These are phyloP conservation scores for Ryuthela nishihirai DNA, from an alignment of 2,888 invertebrate species.

Conservation along the genomic window DNA sequence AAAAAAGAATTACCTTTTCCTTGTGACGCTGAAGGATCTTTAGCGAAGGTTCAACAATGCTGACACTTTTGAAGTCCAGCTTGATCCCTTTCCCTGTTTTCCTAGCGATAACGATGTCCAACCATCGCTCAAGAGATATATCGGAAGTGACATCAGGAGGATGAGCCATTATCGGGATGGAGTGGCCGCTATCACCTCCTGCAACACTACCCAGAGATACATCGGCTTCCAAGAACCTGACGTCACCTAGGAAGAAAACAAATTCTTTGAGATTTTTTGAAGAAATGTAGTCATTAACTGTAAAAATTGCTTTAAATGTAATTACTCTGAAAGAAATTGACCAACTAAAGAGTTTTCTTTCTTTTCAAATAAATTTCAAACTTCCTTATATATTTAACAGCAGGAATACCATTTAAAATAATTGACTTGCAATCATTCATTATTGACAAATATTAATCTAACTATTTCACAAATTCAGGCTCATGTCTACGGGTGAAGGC, in stretches of 20 bases:
- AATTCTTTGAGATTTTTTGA: neutral
- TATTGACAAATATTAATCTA: too few species aligned
- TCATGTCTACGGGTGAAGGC: too few species aligned
- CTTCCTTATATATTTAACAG: too few species aligned
- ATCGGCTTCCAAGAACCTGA: slow-evolving; percentile 78
- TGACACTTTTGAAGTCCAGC: slow-evolving; percentile 78
- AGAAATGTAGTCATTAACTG: too few species aligned
- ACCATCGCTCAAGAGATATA: slow-evolving; percentile 68
- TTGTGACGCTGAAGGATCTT: slow-evolving; percentile 46
- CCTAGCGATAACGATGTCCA: slow-evolving; percentile 58
- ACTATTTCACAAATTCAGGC: too few species aligned
- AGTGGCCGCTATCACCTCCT: slow-evolving; percentile 54
- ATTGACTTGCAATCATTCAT: too few species aligned
- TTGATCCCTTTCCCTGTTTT: slow-evolving; percentile 69
- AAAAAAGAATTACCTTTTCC: slow-evolving; percentile 41
- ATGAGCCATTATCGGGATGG: slow-evolving; percentile 79
- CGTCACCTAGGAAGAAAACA: slow-evolving; percentile 1
- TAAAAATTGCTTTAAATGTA: too few species aligned
- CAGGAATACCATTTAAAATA: too few species aligned
- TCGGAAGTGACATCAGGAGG: slow-evolving; percentile 70
- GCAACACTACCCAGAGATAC: slow-evolving; percentile 61
- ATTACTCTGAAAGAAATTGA: too few species aligned
- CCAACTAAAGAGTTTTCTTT: too few species aligned
- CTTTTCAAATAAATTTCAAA: too few species aligned
- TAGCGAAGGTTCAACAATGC: slow-evolving; percentile 59